These are phyloP conservation scores for Pseudomugil tenellus DNA, from an alignment of 2,797 vertebrate species.

Conservation along the genomic window DNA sequence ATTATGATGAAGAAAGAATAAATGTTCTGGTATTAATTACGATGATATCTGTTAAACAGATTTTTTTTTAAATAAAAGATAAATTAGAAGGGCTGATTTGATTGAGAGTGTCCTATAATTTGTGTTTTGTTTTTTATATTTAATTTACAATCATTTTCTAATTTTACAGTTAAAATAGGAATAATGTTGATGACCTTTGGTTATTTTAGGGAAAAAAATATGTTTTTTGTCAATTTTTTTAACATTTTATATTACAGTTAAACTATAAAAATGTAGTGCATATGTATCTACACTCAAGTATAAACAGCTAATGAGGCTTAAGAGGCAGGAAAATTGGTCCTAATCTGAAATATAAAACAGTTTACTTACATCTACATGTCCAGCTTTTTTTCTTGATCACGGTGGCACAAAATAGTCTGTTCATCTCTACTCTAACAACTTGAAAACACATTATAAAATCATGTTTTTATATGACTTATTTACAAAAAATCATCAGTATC, in stretches of 20 bases:
- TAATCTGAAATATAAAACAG: no score
- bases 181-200: background rate
- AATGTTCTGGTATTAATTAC: constrained; percentile 44
- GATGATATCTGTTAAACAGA: constrained; percentile 48
- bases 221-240: background rate
- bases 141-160: background rate
- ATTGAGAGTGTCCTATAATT: background rate
- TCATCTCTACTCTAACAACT: no score
- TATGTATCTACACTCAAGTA: background rate
- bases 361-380: background rate
- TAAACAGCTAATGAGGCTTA: background rate
- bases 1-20: constrained; percentile 41
- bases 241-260: background rate
- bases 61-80: no score
- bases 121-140: background rate
- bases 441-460: no score
- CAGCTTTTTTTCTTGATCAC: background rate
- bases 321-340: no score
- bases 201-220: background rate
- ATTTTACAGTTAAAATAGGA: no score
- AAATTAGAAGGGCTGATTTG: no score
- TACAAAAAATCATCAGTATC: background rate
- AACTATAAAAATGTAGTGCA: background rate
- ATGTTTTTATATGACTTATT: background rate
- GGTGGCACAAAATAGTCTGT: no score